Base-by-base conservation (phyloP, 2,113 vertebrate genomes). In the Stegastes partitus region DNA sequence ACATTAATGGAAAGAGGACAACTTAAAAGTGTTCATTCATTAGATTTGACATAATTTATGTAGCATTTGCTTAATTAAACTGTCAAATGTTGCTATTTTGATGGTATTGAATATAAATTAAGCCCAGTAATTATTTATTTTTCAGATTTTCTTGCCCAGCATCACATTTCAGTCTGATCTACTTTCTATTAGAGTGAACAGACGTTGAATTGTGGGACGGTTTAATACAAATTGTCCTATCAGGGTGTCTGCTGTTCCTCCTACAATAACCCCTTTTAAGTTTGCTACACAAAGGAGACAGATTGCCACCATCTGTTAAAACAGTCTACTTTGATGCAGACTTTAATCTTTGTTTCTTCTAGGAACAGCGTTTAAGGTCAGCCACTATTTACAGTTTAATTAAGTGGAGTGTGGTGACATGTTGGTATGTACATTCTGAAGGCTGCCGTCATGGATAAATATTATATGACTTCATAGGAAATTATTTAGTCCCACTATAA, bases 371-470 rank as follows among this genome's bases (percentile, higher is more conserved):
- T 0, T 49, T 37, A 79, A 49, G 18, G 42, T 69, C 44, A 45
- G 11, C 23, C 54, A 34, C 10, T 50, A 51, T 81, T 70, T 69
- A 37, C 49, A 47, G 15, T 37, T 59, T 21, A 47, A 22, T 18
- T 2, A n/a, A 53, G 19, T 10, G 14, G 10, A 31, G 18, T 6
- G 10, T 10, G 8, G 15, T 19, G 1, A 11, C 3, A 2, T 15
- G 11, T 50, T 14, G 11, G 21, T 51, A 16, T 42, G n/a, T 4
- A 18, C 11, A 12, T 11, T 12, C 6, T 64, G 55, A 28, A 26
- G 11, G 54, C 19, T 71, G 56, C 18, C n/a, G 14, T 64, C 45
- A 23, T 44, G 2, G 47, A 44, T 39, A 42, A 66, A 19, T 19
- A 26, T 64, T 15, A 59, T 42, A 53, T n/a, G n/a, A 56, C 61